A percentile compares a stretch with the other conserved stretches of the same genome.
Conservation (phyloP, 92 coral and sea anemone genomes). For the Paragorgia papillata region DNA sequence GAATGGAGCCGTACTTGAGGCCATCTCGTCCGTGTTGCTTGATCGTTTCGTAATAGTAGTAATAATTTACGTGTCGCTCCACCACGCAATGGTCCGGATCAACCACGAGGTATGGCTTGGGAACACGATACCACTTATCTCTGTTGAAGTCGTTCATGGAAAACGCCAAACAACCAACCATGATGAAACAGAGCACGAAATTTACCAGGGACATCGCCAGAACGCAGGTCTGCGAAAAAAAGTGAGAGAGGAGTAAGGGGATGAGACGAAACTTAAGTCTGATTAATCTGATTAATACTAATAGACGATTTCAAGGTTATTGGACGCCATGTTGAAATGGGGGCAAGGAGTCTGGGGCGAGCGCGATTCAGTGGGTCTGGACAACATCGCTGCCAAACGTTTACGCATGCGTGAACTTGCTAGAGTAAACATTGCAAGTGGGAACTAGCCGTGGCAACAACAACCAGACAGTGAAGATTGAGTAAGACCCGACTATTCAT, state of each 20-base stretch:
- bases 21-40: constrained; percentile 37
- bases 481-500: too few species aligned
- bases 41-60: constrained; percentile 34
- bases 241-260: not conserved
- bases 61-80: constrained; percentile 35
- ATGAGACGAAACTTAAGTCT: too few species aligned
- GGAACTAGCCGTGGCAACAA: too few species aligned
- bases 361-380: too few species aligned
- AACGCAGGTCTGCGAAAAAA: not conserved
- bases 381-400: too few species aligned
- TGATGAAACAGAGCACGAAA: constrained; percentile 25
- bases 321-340: too few species aligned
- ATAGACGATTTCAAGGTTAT: too few species aligned
- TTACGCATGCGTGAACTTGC: too few species aligned
- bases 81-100: constrained; percentile 41
- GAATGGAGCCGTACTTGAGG: constrained; percentile 31
- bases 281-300: too few species aligned
- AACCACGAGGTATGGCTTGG: constrained; percentile 13
- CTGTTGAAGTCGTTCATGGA: constrained; percentile 26
- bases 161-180: constrained; percentile 30
- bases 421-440: too few species aligned
- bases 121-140: constrained; percentile 26
- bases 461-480: too few species aligned
- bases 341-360: too few species aligned
- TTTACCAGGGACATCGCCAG: not conserved